A percentile compares a stretch with the other conserved stretches of the same genome.
Evolutionary conservation across 1,140 invertebrate genomes (phyloP).

Genomic region (Lepidurus couesii): DNA sequence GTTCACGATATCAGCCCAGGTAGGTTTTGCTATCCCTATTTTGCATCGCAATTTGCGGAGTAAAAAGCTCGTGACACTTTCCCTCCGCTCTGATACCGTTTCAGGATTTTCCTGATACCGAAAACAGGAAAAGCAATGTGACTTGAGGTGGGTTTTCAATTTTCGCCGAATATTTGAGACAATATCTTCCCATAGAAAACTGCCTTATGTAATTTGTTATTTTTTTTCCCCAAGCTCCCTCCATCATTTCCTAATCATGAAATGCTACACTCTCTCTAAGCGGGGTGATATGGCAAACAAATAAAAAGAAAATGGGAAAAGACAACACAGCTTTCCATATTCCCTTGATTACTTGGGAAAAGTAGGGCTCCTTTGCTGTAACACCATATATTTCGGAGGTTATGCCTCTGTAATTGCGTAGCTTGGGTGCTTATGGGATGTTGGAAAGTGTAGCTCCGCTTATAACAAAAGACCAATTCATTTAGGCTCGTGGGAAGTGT

Average conservation of each 20-base stretch:
- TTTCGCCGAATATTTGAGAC: not conserved
- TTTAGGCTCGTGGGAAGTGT: conserved; percentile 21
- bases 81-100: not conserved
- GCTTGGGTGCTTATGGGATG: not conserved
- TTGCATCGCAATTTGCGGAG: not conserved
- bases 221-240: not conserved
- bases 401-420: not conserved
- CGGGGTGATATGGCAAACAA: not conserved
- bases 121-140: too few relatives aligned
- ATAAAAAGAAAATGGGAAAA: not conserved
- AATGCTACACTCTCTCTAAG: not conserved
- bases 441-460: conserved; percentile 5
- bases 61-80: not conserved
- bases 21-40: not conserved
- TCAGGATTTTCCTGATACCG: too few relatives aligned
- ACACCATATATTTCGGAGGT: not conserved
- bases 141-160: not conserved
- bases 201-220: not conserved
- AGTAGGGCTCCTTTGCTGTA: not conserved
- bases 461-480: conserved; percentile 16
- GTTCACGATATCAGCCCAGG: conserved; percentile 2
- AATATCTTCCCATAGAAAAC: not conserved
- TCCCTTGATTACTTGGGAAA: conserved; percentile 16
- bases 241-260: not conserved
- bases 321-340: not conserved